Conservation (phyloP, 2,113 vertebrate species). For the Mirounga angustirostris region DNA sequence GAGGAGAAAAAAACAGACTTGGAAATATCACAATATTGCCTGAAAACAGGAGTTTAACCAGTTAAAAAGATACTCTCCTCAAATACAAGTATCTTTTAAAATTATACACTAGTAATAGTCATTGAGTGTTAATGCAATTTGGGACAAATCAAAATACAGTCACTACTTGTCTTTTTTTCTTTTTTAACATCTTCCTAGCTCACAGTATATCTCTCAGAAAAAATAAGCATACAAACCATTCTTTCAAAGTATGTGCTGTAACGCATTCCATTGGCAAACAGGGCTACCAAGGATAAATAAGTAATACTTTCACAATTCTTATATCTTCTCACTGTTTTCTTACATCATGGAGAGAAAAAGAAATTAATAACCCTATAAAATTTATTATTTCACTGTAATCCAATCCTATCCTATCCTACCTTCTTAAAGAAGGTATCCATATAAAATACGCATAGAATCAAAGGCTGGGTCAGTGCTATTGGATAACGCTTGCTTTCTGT, state of each 20-base stretch:
- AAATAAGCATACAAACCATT: background rate
- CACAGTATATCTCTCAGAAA: background rate
- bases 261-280: background rate
- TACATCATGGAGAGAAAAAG: background rate
- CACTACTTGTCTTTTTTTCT: background rate
- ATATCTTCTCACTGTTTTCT: background rate
- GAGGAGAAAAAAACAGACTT: background rate
- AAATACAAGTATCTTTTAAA: background rate
- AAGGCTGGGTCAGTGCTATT: background rate
- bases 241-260: background rate
- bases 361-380: background rate
- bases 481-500: background rate
- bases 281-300: background rate
- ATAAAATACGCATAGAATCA: background rate
- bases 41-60: slow-evolving; percentile 12
- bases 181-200: background rate
- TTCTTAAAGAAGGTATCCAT: background rate
- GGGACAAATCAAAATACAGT: slow-evolving; percentile 26
- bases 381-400: background rate
- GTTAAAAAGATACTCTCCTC: background rate
- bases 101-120: background rate
- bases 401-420: background rate
- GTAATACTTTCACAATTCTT: background rate
- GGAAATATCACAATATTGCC: background rate
- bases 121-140: background rate